Evolutionary conservation across 2,797 vertebrate species (phyloP), one percentile per base, ranked within the genome.

Genomic region (Coregonus sp.): DNA sequence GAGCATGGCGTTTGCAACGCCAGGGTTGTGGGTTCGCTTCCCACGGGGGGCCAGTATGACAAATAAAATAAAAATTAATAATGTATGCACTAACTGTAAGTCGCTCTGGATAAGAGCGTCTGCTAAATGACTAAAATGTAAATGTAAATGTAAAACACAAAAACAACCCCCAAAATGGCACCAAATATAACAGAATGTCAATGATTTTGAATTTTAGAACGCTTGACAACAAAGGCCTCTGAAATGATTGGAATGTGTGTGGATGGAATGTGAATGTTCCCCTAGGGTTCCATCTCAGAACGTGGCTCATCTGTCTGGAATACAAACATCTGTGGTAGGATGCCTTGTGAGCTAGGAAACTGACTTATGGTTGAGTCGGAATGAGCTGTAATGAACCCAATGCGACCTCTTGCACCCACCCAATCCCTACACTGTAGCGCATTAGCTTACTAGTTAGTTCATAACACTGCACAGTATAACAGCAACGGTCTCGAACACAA

Each of bases 381-480:
- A 47, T 12, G 40, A 47, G 9, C 40, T 47, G 40, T 6, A 29
- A 29, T 25, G 20, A 66, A 66, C 2, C 9, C 40, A 47, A 47
- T 66, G 29, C 20, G 25, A 63, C 9, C 20, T 63, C 61, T 66
- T 47, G 12, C 29, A 66, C 11, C 29, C 25, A 12, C 63, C 25
- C 25, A 66, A 66, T 29, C 12, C 25, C 18, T n/a, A 11, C 56
- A 61, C 56, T 20, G 18, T 20, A 18, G n/a, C 1, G 7, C 56
- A n/a, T 20, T 5, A n/a, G 18, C 56, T 18, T 61, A 20, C 14
- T 47, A 47, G 11, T 47, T 56, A 56, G 63, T 76, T 84, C 31
- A 35, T 72, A 80, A 70, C 77, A 77, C 81, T 77, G 68, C 82
- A 86, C 84, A 76, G 29, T 71, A 72, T 72, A 74, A 86, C 70